phyloP scores from a whole-genome alignment of 2,113 vertebrate species.

The Phylloscopus trochilus region DNA sequence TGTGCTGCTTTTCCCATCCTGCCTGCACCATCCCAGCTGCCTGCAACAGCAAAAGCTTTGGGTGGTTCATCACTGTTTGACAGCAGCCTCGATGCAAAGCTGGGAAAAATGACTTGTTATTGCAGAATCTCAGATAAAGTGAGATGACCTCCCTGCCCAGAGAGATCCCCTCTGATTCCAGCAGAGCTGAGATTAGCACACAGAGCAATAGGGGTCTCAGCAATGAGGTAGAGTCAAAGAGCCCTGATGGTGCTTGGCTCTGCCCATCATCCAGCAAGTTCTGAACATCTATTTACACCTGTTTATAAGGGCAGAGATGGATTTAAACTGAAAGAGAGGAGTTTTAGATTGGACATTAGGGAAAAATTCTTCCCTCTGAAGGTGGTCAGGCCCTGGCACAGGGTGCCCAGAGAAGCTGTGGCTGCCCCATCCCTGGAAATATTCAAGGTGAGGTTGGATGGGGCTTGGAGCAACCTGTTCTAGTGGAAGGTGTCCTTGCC shows the following conservation, averaged over 20 bases:
- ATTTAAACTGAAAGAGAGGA: neutral
- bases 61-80: neutral
- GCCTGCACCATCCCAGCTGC: rapidly evolving
- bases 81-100: neutral
- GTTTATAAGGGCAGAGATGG: neutral
- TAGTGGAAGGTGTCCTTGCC: neutral
- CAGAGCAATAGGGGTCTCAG: neutral
- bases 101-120: neutral
- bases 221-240: neutral
- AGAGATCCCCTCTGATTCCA: neutral
- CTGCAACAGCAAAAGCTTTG: neutral
- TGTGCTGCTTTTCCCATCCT: neutral
- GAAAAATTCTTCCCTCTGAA: neutral
- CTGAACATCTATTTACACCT: neutral
- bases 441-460: neutral
- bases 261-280: neutral
- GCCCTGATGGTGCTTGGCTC: neutral
- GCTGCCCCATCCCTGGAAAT: neutral
- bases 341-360: neutral
- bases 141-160: neutral
- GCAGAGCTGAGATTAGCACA: neutral
- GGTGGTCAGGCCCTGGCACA: neutral
- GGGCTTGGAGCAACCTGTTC: neutral
- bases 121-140: neutral
- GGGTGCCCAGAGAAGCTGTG: neutral